Percentiles rank a stretch among this genome's conserved stretches.
These are phyloP conservation scores for Apamea crenata DNA, from an alignment of 2,888 invertebrate species.

Conservation along the genomic window DNA sequence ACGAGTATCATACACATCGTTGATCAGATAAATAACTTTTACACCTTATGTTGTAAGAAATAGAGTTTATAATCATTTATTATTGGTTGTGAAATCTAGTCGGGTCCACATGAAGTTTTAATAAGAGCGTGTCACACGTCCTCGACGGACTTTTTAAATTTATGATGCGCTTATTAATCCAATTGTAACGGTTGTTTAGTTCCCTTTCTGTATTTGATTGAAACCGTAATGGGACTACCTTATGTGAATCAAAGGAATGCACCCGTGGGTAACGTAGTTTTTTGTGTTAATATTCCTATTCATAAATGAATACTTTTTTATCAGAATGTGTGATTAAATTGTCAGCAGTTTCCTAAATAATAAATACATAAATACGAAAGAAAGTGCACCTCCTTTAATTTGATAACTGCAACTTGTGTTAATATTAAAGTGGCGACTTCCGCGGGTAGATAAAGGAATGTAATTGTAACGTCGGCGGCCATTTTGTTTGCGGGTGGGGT, in stretches of 20 bases:
- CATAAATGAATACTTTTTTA: not conserved
- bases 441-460: conserved; percentile 80
- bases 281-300: not conserved
- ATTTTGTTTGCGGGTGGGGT: conserved; percentile 90
- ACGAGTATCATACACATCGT: conserved; percentile 37
- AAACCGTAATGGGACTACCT: conserved; percentile 44
- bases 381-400: conserved; percentile 62
- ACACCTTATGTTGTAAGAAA: conserved; percentile 20
- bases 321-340: not conserved
- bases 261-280: not conserved
- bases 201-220: conserved; percentile 60
- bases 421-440: conserved; percentile 79
- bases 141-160: conserved; percentile 73
- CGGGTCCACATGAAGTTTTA: conserved; percentile 74
- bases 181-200: conserved; percentile 71
- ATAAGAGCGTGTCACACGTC: conserved; percentile 77
- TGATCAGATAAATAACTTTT: conserved; percentile 10
- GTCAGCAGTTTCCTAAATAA: conserved; percentile 20
- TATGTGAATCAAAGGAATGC: conserved; percentile 26
- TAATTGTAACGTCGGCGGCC: conserved; percentile 87
- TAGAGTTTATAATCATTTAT: conserved; percentile 55
- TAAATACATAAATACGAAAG: conserved; percentile 25
- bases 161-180: conserved; percentile 75
- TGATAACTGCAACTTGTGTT: conserved; percentile 71
- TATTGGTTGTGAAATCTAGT: conserved; percentile 34